Base-by-base conservation (phyloP, 2,888 invertebrate genomes). In the Sabatieria punctata region DNA sequence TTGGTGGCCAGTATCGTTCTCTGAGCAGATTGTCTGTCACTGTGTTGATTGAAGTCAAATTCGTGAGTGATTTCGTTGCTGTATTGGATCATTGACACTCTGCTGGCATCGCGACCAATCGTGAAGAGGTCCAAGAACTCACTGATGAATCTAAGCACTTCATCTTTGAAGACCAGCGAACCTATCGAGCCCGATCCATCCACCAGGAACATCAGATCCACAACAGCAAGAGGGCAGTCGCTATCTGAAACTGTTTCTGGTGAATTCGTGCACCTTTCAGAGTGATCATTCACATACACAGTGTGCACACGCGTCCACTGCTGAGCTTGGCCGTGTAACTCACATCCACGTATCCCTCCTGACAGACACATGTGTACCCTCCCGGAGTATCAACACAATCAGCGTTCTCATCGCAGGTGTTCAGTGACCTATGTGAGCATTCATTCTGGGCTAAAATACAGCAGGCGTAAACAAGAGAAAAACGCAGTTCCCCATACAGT, bases 281-380 rank as follows among this genome's bases (percentile, higher is more conserved):
- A n/a, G n/a, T n/a, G n/a, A n/a, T n/a, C n/a, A n/a, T 15, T 38
- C 8, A 41, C 21, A 22, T 36, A 35, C 43, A 4, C 36, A 43
- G 24, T n/a, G 43, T 36, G 38, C 48, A 48, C 11, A 25, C 21
- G 4, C 48, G 37, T n/a, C 48, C 48, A 4, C 39, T 25, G 4
- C 4, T 22, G 15, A 37, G 27, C 3, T 4, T 23, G n/a, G 43
- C 43, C 15, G 38, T 33, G 4, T 11, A 13, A 4, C 30, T 30
- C 6, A 43, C 43, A 23, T 48, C 48, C 25, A 43, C 8, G 18
- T 27, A 48, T 13, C 48, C 48, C 15, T 45, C 44, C n/a, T 39
- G 44, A 23, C 48, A 48, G 15, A 21, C 4, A 24, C 48, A 48
- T 22, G 37, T 13, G 30, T 30, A 48, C 11, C 41, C 48, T 21